These are phyloP conservation scores for Saccostrea echinata DNA, from an alignment of 1,140 invertebrate species.

Conservation along the genomic window DNA sequence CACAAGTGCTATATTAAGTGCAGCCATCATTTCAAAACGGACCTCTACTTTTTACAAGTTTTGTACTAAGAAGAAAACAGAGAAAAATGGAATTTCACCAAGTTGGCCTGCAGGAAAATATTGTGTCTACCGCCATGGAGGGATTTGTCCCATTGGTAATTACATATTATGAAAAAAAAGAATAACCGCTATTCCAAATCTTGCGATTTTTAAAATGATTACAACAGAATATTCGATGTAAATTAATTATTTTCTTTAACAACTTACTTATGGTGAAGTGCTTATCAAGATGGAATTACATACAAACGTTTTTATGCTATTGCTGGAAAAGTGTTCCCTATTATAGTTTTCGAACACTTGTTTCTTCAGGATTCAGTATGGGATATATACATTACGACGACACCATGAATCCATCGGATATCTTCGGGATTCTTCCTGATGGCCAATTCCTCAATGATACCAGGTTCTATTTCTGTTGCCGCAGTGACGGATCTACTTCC, in stretches of 20 bases:
- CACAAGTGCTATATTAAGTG: not conserved
- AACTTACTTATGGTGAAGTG: no score
- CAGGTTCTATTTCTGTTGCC: conserved; percentile 3
- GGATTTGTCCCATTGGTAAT: conserved; percentile 6
- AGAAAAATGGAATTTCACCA: not conserved
- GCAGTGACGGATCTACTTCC: not conserved
- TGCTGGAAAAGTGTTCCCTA: not conserved
- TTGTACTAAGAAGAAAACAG: conserved; percentile 31
- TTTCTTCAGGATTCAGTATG: not conserved
- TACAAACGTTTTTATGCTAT: no score
- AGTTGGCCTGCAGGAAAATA: conserved; percentile 33
- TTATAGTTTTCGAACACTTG: not conserved
- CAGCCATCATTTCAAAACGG: not conserved
- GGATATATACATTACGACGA: conserved; percentile 5
- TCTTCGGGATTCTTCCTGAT: conserved; percentile 4
- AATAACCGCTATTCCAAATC: no score
- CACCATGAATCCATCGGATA: not conserved
- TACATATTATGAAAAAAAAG: no score
- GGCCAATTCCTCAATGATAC: not conserved
- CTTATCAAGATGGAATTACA: no score
- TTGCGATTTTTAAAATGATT: no score
- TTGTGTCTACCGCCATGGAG: conserved; percentile 2
- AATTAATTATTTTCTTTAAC: no score
- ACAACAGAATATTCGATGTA: no score
- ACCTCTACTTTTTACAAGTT: conserved; percentile 1